These are phyloP conservation scores for Muscicapa adusta DNA, from an alignment of 2,113 vertebrate genomes.

Conservation along the genomic window DNA sequence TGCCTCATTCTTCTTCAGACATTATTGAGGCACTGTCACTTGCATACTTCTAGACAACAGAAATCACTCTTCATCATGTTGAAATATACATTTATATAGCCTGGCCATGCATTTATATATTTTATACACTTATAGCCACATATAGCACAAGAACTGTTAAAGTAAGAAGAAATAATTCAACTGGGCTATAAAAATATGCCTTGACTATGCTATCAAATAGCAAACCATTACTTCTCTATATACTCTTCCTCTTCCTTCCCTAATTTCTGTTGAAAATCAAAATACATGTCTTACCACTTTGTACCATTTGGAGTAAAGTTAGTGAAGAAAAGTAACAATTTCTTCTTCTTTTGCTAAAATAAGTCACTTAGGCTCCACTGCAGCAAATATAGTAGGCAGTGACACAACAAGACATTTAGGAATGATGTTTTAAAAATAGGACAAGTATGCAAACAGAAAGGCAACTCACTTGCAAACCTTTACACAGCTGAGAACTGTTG, in stretches of 20 bases:
- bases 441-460: not conserved
- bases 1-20: not conserved
- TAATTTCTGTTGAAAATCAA: not conserved
- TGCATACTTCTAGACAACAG: not conserved
- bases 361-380: not conserved
- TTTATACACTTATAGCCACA: not conserved
- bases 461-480: not conserved
- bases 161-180: not conserved
- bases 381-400: not conserved
- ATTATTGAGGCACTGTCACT: not conserved
- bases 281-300: not conserved
- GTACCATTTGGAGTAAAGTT: not conserved
- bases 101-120: not conserved
- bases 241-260: not conserved
- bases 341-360: not conserved
- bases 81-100: not conserved
- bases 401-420: not conserved
- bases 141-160: not conserved
- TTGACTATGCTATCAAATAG: not conserved
- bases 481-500: not conserved
- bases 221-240: not conserved
- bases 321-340: not conserved
- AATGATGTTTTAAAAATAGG: slow-evolving; percentile 33
- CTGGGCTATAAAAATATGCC: not conserved
- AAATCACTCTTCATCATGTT: not conserved